phyloP scores from a whole-genome alignment of 2,113 vertebrate genomes.

The Falcunculus frontatus region DNA sequence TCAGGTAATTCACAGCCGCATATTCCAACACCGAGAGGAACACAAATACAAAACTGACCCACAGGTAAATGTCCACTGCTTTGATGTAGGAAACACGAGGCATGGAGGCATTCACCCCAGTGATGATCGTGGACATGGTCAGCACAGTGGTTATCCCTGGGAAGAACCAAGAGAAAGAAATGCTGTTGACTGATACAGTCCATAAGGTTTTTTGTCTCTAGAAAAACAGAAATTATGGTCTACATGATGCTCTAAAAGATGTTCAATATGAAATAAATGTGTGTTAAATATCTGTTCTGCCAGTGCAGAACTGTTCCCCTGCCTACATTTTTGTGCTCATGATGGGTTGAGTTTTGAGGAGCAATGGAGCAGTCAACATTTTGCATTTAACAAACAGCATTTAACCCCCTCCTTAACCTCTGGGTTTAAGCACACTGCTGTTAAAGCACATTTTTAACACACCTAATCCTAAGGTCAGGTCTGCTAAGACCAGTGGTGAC shows the following conservation, averaged over 20 bases:
- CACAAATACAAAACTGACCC: conserved; percentile 98
- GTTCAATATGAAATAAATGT: not conserved
- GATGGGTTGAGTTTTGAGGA: not conserved
- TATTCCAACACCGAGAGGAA: conserved; percentile 97
- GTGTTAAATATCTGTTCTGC: not conserved
- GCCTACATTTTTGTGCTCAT: not conserved
- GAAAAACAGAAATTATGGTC: not conserved
- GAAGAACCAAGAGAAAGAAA: not conserved
- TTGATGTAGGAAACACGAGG: conserved; percentile 97
- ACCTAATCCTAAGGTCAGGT: not conserved
- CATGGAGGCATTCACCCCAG: conserved; percentile 96
- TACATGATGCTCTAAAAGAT: not conserved
- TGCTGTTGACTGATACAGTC: not conserved
- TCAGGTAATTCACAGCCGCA: conserved; percentile 91
- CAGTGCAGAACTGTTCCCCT: not conserved
- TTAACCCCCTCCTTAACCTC: not conserved
- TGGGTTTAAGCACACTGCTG: not conserved
- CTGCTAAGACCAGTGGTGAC: not conserved
- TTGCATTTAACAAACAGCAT: not conserved
- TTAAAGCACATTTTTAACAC: not conserved
- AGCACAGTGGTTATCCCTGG: conserved; percentile 92
- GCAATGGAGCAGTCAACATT: not conserved
- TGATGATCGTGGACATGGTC: conserved; percentile 83
- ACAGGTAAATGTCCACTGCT: conserved; percentile 96
- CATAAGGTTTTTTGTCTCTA: not conserved